phyloP scores from a whole-genome alignment of 2,888 invertebrate genomes.

The Crocallis elinguaria region DNA sequence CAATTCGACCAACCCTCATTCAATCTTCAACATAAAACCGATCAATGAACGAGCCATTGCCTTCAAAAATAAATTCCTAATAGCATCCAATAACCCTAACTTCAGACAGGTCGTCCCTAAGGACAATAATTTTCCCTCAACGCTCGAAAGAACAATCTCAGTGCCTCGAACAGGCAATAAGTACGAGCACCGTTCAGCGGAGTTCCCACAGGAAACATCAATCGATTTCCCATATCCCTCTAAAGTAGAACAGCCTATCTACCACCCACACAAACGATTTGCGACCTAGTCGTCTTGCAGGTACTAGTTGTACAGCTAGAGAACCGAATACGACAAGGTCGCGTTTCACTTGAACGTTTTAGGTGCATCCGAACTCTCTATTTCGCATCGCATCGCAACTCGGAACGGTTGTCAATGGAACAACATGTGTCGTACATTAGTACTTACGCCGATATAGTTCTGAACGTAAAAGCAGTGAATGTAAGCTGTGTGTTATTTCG shows the following conservation, averaged over 20 bases:
- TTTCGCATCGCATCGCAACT: neutral
- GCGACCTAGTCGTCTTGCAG: slow-evolving; percentile 15
- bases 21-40: no score
- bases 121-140: neutral
- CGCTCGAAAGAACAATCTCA: neutral
- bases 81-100: neutral
- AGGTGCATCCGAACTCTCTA: slow-evolving; percentile 2
- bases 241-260: slow-evolving; percentile 1
- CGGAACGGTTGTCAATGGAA: slow-evolving; percentile 20
- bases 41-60: no score
- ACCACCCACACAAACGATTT: slow-evolving; percentile 12
- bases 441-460: neutral
- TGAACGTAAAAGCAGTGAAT: neutral
- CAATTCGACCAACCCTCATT: no score
- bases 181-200: slow-evolving; percentile 2
- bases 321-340: slow-evolving; percentile 18
- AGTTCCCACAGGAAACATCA: slow-evolving; percentile 31
- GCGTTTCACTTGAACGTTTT: slow-evolving; percentile 14
- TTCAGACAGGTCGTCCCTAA: neutral
- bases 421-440: neutral
- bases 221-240: slow-evolving; percentile 13
- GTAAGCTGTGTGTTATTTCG: slow-evolving; percentile 6
- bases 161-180: slow-evolving; percentile 1
- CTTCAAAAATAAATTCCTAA: no score
- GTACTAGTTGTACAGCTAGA: neutral